Percentiles rank a stretch among this genome's conserved stretches.
These are phyloP conservation scores for Cheilosia urbana DNA, from an alignment of 2,888 invertebrate species.

Conservation along the genomic window DNA sequence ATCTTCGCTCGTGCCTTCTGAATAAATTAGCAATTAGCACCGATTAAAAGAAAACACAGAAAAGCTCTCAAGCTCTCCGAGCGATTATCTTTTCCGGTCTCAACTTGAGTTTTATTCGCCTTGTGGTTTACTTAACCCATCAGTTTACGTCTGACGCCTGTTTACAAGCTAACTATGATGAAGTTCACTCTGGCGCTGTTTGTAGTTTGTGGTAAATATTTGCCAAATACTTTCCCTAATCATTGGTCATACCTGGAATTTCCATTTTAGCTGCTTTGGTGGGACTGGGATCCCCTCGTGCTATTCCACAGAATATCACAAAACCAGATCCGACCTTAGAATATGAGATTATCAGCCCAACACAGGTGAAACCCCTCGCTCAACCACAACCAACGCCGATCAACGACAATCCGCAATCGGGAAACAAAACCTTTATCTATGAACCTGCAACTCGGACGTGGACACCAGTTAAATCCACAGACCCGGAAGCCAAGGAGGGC, in stretches of 20 bases:
- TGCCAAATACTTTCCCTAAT: not conserved
- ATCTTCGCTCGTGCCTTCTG: constrained; percentile 8
- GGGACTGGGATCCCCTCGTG: constrained; percentile 48
- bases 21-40: constrained; percentile 52
- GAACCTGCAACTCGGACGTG: constrained; percentile 79
- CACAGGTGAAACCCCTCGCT: not conserved
- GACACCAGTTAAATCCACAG: constrained; percentile 78
- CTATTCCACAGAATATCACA: constrained; percentile 36
- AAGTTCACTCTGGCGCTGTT: constrained; percentile 58
- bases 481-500: constrained; percentile 78
- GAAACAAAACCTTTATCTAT: constrained; percentile 79
- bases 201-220: constrained; percentile 53
- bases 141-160: constrained; percentile 43
- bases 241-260: not conserved
- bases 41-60: constrained; percentile 45
- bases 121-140: constrained; percentile 1
- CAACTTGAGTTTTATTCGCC: constrained; percentile 9
- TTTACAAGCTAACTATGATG: constrained; percentile 53
- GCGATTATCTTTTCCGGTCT: constrained; percentile 28
- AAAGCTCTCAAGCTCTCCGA: constrained; percentile 60
- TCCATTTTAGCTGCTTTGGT: constrained; percentile 18
- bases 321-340: constrained; percentile 74
- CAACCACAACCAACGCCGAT: constrained; percentile 65
- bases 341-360: constrained; percentile 80
- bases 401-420: constrained; percentile 78